A percentile compares a stretch with the other conserved stretches of the same genome.
Conservation (phyloP, 1,140 invertebrate genomes). For the Plodia interpunctella region DNA sequence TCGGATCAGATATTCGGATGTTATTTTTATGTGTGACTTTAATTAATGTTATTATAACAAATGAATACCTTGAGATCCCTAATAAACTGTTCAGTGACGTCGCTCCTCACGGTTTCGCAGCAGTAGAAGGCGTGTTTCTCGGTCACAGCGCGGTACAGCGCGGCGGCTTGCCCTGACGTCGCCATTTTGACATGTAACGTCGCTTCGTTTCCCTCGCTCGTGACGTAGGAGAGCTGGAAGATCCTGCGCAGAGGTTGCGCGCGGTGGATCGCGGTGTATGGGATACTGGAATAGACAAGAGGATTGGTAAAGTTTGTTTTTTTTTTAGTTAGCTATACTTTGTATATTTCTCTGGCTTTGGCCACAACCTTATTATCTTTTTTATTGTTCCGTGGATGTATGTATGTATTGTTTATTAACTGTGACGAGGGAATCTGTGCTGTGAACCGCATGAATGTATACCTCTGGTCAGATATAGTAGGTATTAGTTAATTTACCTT, state of each 20-base stretch:
- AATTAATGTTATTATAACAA: too few species aligned
- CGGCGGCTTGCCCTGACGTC: slow-evolving; percentile 86
- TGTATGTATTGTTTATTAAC: too few species aligned
- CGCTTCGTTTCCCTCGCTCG: slow-evolving; percentile 82
- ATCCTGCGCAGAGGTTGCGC: slow-evolving; percentile 85
- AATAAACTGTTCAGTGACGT: slow-evolving; percentile 92
- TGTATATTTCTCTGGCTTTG: too few species aligned
- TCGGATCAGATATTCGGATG: too few species aligned
- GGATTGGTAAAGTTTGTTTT: not conserved
- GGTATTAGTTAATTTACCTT: too few species aligned
- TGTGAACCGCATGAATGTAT: too few species aligned
- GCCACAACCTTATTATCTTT: too few species aligned
- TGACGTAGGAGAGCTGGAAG: slow-evolving; percentile 86
- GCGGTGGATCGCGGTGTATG: slow-evolving; percentile 89
- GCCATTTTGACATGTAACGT: slow-evolving; percentile 88
- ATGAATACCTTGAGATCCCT: slow-evolving; percentile 86
- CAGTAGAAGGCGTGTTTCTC: slow-evolving; percentile 95
- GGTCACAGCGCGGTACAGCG: slow-evolving; percentile 91
- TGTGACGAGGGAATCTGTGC: too few species aligned
- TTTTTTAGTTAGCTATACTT: too few species aligned
- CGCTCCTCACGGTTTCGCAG: slow-evolving; percentile 91
- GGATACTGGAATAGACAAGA: slow-evolving; percentile 82
- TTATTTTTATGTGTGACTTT: too few species aligned
- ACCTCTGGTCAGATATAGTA: too few species aligned
- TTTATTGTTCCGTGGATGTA: too few species aligned